phyloP scores from a whole-genome alignment of 2,888 invertebrate species.

The Linnaemya tessellans region DNA sequence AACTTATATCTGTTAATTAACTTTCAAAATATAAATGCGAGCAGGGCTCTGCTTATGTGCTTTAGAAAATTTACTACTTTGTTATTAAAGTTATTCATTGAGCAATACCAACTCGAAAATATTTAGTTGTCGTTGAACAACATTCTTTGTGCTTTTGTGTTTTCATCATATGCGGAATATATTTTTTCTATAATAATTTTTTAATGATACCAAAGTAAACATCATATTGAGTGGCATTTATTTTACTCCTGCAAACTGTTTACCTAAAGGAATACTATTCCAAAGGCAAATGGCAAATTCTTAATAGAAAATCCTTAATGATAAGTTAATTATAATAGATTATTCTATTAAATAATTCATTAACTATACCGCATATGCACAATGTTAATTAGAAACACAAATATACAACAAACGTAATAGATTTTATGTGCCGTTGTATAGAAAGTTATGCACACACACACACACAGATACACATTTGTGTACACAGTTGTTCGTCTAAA shows the following conservation, averaged over 20 bases:
- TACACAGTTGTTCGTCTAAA: not conserved
- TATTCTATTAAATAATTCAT: constrained; percentile 62
- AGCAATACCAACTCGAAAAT: no score
- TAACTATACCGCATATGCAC: constrained; percentile 31
- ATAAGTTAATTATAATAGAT: constrained; percentile 66
- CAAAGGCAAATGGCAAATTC: not conserved
- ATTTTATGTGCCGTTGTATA: not conserved
- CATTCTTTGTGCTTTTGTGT: no score
- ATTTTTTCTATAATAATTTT: not conserved
- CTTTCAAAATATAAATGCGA: no score
- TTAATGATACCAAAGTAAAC: constrained; percentile 15
- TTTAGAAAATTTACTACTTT: no score
- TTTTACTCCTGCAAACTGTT: not conserved
- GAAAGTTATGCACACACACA: not conserved
- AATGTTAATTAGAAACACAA: constrained; percentile 27
- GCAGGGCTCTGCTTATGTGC: no score
- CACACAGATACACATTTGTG: not conserved
- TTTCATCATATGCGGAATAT: no score
- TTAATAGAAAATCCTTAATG: constrained; percentile 16
- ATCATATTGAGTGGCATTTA: not conserved
- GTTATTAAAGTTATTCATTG: no score
- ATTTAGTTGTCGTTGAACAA: no score
- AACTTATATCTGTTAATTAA: no score
- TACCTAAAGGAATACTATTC: not conserved
- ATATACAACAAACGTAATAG: not conserved